Percentiles rank a stretch among this genome's conserved stretches.
Conservation (phyloP, 2,797 vertebrate species). For the Megaceryle alcyon region DNA sequence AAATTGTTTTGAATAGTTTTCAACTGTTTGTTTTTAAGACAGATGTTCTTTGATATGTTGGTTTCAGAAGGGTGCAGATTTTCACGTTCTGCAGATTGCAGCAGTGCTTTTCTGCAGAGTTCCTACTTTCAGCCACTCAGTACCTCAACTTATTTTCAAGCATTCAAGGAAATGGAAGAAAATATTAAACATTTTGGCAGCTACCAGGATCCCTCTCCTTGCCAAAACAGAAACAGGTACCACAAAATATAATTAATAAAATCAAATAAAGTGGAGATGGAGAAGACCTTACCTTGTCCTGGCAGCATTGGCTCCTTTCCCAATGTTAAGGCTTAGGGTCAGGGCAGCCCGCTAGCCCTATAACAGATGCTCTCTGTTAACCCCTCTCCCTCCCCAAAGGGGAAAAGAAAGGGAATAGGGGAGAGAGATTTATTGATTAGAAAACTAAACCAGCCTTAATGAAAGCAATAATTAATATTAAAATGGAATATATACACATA, state of each 20-base stretch:
- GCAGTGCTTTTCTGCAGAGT: background rate
- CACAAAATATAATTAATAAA: background rate
- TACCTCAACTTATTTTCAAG: background rate
- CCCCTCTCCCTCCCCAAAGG: too few relatives aligned
- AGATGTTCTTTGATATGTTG: slow-evolving; percentile 17
- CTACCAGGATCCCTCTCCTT: background rate
- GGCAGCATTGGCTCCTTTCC: background rate
- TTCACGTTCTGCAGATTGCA: background rate
- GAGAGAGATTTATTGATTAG: too few relatives aligned
- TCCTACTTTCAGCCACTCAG: background rate
- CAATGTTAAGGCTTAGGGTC: too few relatives aligned
- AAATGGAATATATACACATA: too few relatives aligned
- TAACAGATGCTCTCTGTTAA: too few relatives aligned
- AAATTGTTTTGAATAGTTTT: slow-evolving; percentile 49
- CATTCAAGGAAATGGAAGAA: background rate
- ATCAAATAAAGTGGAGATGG: background rate
- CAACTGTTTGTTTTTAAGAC: slow-evolving; percentile 27
- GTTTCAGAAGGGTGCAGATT: background rate
- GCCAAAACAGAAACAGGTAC: background rate
- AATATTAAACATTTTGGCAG: background rate
- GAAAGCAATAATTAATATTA: too few relatives aligned
- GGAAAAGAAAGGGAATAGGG: too few relatives aligned
- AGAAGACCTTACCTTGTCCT: background rate
- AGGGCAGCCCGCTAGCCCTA: too few relatives aligned
- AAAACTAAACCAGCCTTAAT: too few relatives aligned